Evolutionary conservation across 2,113 vertebrate species (phyloP), one percentile per base, ranked within the genome.

Genomic region (Corydoras maculifer): DNA sequence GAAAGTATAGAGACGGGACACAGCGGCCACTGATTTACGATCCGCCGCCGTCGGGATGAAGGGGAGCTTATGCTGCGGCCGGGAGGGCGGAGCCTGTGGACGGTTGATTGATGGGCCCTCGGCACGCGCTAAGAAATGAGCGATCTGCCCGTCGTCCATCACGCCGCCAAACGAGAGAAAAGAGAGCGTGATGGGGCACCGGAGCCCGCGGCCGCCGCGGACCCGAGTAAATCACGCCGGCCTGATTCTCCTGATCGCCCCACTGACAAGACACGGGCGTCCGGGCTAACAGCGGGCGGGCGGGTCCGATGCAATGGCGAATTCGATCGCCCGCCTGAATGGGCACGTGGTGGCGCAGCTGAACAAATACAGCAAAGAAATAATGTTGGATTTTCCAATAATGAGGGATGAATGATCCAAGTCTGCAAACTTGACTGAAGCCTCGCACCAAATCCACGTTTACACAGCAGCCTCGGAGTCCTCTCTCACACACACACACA

Each of bases 211-310:
- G 72, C 65, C 54, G 11, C 50, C 55, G 61, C 1, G 30, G 49
- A 51, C 32, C 3, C 4, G 51, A 69, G 73, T 81, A 77, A 79
- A 81, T 79, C 75, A 77, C 35, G 48, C 58, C 35, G 35, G 67
- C 53, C 70, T 78, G 71, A 77, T 79, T 79, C 77, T 75, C 73
- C 64, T 77, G 78, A 79, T 81, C 79, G 72, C 69, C n/a, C 72
- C 30, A 43, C 51, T 77, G 77, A 81, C 77, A 81, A 75, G 75
- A 77, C 74, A 75, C 65, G 77, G 60, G 63, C 9, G 29, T 18
- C 62, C 49, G 65, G 62, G 65, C 69, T 68, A 69, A 69, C 65
- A 68, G 43, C 53, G 2, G 13, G 11, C 18, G 2, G 18, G 18
- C 18, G 49, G 7, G 49, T 8, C 49, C 2, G 49, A 7, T 50